phyloP scores from a whole-genome alignment of 2,888 invertebrate species.

The Calameuta pallipes region DNA sequence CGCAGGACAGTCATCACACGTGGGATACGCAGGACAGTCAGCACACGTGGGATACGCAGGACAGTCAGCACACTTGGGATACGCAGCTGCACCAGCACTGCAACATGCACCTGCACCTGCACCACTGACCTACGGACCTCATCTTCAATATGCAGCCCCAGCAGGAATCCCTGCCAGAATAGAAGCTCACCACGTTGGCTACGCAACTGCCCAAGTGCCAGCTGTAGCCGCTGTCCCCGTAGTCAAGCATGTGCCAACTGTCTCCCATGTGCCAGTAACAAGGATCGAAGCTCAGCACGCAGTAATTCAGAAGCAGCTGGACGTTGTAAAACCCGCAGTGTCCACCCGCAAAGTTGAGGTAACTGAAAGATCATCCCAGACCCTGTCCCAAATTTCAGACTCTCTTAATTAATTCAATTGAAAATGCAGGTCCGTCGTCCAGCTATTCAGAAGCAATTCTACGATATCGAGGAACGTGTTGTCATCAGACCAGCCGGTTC shows the following conservation, averaged over 20 bases:
- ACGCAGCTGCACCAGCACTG: constrained; percentile 32
- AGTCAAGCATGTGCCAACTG: constrained; percentile 65
- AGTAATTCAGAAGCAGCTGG: constrained; percentile 69
- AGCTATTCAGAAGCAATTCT: constrained; percentile 74
- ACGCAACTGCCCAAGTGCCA: constrained; percentile 56
- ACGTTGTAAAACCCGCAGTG: constrained; percentile 71
- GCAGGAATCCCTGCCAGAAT: constrained; percentile 44
- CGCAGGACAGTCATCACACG: constrained; percentile 5
- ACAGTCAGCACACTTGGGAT: constrained; percentile 44
- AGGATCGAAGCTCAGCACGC: constrained; percentile 67
- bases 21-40: constrained; percentile 31
- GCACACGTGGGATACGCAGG: constrained; percentile 29
- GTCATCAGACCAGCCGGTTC: constrained; percentile 73
- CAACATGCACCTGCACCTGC: constrained; percentile 16
- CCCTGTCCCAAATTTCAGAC: neutral
- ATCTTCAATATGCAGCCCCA: constrained; percentile 39
- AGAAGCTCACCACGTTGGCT: constrained; percentile 54
- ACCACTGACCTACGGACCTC: constrained; percentile 25
- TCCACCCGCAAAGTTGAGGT: constrained; percentile 71
- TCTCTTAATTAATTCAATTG: neutral
- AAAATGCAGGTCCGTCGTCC: constrained; percentile 68
- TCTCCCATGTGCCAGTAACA: constrained; percentile 68
- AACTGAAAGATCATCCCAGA: neutral
- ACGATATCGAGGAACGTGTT: constrained; percentile 73
- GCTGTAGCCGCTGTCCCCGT: constrained; percentile 56